Evolutionary conservation across 2,888 invertebrate genomes (phyloP), one percentile per base, ranked within the genome.

Genomic region (Sphaerophoria rueppellii): DNA sequence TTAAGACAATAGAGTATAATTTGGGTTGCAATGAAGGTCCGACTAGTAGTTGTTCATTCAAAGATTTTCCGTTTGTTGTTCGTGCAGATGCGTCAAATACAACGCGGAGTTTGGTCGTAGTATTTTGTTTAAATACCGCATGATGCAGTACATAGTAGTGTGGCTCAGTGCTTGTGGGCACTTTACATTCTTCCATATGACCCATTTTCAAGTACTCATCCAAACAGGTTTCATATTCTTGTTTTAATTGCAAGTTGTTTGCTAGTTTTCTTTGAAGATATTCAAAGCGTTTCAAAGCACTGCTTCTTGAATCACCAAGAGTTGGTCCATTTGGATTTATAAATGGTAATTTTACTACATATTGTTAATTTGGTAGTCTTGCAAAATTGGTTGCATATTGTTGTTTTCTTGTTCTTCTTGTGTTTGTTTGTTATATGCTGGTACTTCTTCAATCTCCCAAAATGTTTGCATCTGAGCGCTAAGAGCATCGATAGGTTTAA

Each of bases 381-480:
- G 24, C 14, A 54, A 32, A 54, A 24, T 54, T 54, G 34, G 54
- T 32, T 34, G 32, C 1, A 7, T 54, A 54, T 34, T 11, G 32
- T 32, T 54, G 6, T 11, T 54, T 14, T 9, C 32, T 54, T 54
- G 54, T 4, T 54, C 54, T 54, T 54, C 54, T 14, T 24, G 54
- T 14, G 54, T 54, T 14, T 54, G 32, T 54, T 24, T 34, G 54
- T 54, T 54, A 32, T 32, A 32, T 24, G n/a, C 12, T 54, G 24
- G 54, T 5, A 54, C 54, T 54, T 54, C 54, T 54, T 54, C 54
- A 24, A 54, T 54, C 34, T 54, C 54, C 54, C 54, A 54, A 12
- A 54, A 54, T 54, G 11, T 54, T 12, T 32, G 54, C 4, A 54
- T 4, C 4, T 11, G 24, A 54, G 32, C 24, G 6, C 54, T 32